These are phyloP conservation scores for Meloe dianella DNA, from an alignment of 2,888 invertebrate genomes.

Conservation along the genomic window DNA sequence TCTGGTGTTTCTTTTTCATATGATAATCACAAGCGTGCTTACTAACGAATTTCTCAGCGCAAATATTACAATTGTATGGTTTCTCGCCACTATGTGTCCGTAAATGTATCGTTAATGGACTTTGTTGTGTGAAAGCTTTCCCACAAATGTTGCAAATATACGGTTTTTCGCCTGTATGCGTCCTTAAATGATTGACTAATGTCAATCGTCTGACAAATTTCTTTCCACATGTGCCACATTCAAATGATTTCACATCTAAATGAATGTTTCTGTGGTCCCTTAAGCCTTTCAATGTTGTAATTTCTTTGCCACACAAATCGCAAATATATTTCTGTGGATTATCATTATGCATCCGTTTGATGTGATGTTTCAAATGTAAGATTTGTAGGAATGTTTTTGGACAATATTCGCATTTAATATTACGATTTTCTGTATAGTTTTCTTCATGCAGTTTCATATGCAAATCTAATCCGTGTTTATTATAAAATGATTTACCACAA, in stretches of 20 bases:
- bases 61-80: conserved; percentile 14
- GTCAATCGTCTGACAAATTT: conserved; percentile 49
- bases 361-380: conserved; percentile 44
- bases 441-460: conserved; percentile 46
- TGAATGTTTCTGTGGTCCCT: conserved; percentile 49
- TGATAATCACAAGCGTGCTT: background rate
- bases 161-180: conserved; percentile 54
- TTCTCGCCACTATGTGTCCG: conserved; percentile 20
- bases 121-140: conserved; percentile 61
- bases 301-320: conserved; percentile 47
- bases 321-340: conserved; percentile 41
- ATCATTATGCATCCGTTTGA: conserved; percentile 44
- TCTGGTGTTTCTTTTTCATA: background rate
- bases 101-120: conserved; percentile 59
- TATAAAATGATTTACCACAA: conserved; percentile 46
- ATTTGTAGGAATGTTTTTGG: conserved; percentile 47
- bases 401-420: conserved; percentile 51
- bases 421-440: conserved; percentile 40
- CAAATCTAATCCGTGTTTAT: conserved; percentile 44
- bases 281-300: conserved; percentile 46
- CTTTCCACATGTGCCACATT: conserved; percentile 62
- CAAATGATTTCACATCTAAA: conserved; percentile 51
- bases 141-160: conserved; percentile 58
- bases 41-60: background rate
- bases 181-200: conserved; percentile 44